These are phyloP conservation scores for Lepidotrigona ventralis DNA, from an alignment of 1,140 invertebrate species.

Conservation along the genomic window DNA sequence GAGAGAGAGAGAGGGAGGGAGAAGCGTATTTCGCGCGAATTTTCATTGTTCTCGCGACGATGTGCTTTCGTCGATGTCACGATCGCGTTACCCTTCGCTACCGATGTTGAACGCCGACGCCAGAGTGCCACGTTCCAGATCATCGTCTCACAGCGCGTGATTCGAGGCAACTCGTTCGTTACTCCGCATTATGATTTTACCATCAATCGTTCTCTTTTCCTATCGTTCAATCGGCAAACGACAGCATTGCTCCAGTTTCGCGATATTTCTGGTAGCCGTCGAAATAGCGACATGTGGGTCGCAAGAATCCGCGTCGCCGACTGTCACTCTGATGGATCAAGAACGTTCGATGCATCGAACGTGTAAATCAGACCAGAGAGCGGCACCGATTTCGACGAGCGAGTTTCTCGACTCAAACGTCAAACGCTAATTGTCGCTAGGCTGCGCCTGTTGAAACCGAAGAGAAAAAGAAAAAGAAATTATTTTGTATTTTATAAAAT, in stretches of 20 bases:
- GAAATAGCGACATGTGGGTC: neutral
- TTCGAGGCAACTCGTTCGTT: neutral
- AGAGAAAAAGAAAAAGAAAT: neutral
- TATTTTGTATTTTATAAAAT: neutral
- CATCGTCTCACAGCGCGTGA: neutral
- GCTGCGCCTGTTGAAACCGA: neutral
- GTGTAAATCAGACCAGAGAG: neutral
- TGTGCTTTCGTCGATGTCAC: conserved; percentile 47
- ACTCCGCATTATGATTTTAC: neutral
- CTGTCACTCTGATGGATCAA: neutral
- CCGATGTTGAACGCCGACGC: conserved; percentile 17
- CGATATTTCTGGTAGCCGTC: neutral
- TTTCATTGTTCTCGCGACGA: conserved; percentile 51
- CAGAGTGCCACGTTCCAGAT: conserved; percentile 18
- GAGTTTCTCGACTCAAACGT: neutral
- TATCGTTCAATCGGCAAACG: neutral
- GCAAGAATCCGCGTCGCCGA: neutral
- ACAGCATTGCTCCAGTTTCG: neutral
- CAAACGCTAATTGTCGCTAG: neutral
- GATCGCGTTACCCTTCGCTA: conserved; percentile 29
- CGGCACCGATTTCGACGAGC: neutral
- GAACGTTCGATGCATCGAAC: neutral
- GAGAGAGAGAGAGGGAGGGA: too few relatives aligned
- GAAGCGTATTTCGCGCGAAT: conserved; percentile 19
- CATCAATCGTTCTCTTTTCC: neutral